Conservation (phyloP, 2,113 vertebrate species). For the rabbit (Oryctolagus cuniculus) region mOryCun1.1 NC_091435.1:49627001-49627500, state of each 20-base stretch:
- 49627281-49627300: not conserved
- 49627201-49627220: not conserved
- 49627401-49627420: slow-evolving; percentile 8
- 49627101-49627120: not conserved
- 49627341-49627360: not conserved
- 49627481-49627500: slow-evolving; percentile 72
- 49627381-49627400: slow-evolving; percentile 51
- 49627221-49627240: slow-evolving; percentile 13
- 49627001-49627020: no score
- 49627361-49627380: not conserved
- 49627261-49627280: not conserved
- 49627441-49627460: slow-evolving; percentile 61
- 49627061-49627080: not conserved
- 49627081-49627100: not conserved
- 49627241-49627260: slow-evolving; percentile 1
- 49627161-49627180: not conserved
- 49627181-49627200: not conserved
- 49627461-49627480: slow-evolving; percentile 60
- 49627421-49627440: not conserved
- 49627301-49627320: slow-evolving; percentile 63
- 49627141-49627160: not conserved
- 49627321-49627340: slow-evolving; percentile 3
- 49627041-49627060: not conserved
- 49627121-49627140: not conserved
- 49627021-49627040: not conserved